Base-by-base conservation (phyloP, 2,888 invertebrate genomes). In the Dicyrtomina minuta region DNA sequence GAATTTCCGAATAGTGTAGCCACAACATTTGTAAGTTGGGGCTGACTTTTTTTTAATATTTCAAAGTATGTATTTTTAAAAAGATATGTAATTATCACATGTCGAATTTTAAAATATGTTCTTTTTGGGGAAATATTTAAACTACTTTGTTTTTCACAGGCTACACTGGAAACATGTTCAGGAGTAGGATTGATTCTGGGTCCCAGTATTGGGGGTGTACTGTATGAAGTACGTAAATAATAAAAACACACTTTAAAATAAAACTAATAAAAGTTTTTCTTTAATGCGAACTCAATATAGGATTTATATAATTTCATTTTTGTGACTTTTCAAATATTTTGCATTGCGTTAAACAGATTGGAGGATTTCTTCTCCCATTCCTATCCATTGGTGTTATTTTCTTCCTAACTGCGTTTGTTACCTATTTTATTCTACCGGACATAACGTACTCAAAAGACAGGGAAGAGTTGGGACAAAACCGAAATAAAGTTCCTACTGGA, bases 201-300 rank as follows among this genome's bases (percentile, higher is more conserved):
- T 0, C 82, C 82, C 4, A 79, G 80, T 0, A 61, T 82, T 20
- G 82, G 82, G 3, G 81, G 82, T 15, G 70, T 80, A 15, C 72
- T 82, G 22, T 82, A 79, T 73, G 74, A 79, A 26, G 81, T 82
- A 77, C 24, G 81, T 82, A 77, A 78, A 78, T 75, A 17, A 20
- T 51, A 22, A 51, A 20, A n/a, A 51, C 15, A 17, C 43, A 41
- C 10, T n/a, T n/a, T n/a, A n/a, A n/a, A n/a, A n/a, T n/a, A n/a
- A n/a, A n/a, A n/a, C n/a, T 8, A 81, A 82, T 87, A 71, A 85
- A 89, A 39, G 89, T 89, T 1, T 82, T 88, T 4, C 6, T 60
- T 41, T 10, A 39, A 33, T 60, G 77, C 87, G 0, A 92, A 92
- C 0, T 88, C 13, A 22, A 15, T 26, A 56, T n/a, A 22, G 6